phyloP scores from a whole-genome alignment of 1,140 invertebrate genomes.

The Elysia chlorotica region DNA sequence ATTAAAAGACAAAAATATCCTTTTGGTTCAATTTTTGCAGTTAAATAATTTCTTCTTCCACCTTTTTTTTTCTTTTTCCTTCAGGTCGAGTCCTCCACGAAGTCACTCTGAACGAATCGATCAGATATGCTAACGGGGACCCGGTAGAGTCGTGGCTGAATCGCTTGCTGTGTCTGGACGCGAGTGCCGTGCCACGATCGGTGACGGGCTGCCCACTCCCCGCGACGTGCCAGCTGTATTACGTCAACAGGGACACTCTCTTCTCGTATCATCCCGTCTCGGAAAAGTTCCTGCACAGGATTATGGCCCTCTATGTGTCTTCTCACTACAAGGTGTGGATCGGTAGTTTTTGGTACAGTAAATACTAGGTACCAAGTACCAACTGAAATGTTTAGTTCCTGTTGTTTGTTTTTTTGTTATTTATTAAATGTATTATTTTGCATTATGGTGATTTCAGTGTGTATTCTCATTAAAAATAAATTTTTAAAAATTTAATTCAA shows the following conservation, averaged over 20 bases:
- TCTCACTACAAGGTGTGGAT: constrained; percentile 89
- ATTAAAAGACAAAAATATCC: too few species aligned
- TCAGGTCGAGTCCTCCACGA: constrained; percentile 62
- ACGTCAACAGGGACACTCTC: constrained; percentile 83
- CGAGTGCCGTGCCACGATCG: constrained; percentile 63
- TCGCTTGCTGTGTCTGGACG: constrained; percentile 89
- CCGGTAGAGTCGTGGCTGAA: constrained; percentile 91
- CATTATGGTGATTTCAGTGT: too few species aligned
- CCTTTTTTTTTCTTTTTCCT: neutral
- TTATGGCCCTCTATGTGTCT: constrained; percentile 93
- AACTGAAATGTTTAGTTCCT: neutral
- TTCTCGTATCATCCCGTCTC: constrained; percentile 97
- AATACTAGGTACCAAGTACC: neutral
- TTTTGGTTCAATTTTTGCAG: too few species aligned
- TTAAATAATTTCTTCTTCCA: too few species aligned
- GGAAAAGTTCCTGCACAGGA: constrained; percentile 88
- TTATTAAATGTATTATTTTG: neutral
- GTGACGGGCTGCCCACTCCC: constrained; percentile 85
- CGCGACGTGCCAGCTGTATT: constrained; percentile 84
- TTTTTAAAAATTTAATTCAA: too few species aligned
- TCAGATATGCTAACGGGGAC: constrained; percentile 90
- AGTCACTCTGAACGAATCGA: constrained; percentile 83
- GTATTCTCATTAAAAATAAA: too few species aligned
- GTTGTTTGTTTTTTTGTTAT: too few species aligned
- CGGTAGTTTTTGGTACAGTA: neutral